These are phyloP conservation scores for Drosophila siamana DNA, from an alignment of 2,888 invertebrate genomes.

Conservation along the genomic window DNA sequence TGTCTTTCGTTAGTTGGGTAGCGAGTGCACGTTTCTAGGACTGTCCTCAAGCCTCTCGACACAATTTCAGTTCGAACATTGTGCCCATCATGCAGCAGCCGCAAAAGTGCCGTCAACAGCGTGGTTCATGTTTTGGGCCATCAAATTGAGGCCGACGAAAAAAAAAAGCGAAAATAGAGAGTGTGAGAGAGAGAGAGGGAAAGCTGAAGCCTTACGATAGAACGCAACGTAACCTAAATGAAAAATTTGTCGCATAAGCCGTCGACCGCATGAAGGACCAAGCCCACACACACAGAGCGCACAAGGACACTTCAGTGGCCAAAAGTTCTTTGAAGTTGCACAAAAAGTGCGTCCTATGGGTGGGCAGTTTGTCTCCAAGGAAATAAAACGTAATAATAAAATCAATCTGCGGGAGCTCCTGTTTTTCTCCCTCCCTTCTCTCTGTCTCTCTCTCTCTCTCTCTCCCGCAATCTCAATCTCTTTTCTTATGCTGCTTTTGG, in stretches of 20 bases:
- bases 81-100: conserved; percentile 50
- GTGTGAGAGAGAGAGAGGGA: neutral
- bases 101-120: conserved; percentile 64
- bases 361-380: conserved; percentile 80
- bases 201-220: conserved; percentile 58
- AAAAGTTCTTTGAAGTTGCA: conserved; percentile 79
- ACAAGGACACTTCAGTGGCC: conserved; percentile 69
- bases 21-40: conserved; percentile 12
- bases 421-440: neutral
- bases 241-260: conserved; percentile 73
- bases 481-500: conserved; percentile 1
- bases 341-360: conserved; percentile 53
- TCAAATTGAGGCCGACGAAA: conserved; percentile 56
- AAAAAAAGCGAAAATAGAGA: conserved; percentile 29
- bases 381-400: conserved; percentile 80
- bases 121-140: conserved; percentile 54
- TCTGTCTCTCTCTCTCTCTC: too few species aligned
- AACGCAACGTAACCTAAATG: conserved; percentile 66
- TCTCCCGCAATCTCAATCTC: neutral
- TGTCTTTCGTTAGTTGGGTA: neutral
- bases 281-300: conserved; percentile 31
- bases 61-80: conserved; percentile 40
- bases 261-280: conserved; percentile 56
- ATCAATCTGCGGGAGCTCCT: conserved; percentile 74
- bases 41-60: conserved; percentile 37